A percentile compares a stretch with the other conserved stretches of the same genome.
phyloP scores from a whole-genome alignment of 2,113 vertebrate species.

The Elachura formosa region DNA sequence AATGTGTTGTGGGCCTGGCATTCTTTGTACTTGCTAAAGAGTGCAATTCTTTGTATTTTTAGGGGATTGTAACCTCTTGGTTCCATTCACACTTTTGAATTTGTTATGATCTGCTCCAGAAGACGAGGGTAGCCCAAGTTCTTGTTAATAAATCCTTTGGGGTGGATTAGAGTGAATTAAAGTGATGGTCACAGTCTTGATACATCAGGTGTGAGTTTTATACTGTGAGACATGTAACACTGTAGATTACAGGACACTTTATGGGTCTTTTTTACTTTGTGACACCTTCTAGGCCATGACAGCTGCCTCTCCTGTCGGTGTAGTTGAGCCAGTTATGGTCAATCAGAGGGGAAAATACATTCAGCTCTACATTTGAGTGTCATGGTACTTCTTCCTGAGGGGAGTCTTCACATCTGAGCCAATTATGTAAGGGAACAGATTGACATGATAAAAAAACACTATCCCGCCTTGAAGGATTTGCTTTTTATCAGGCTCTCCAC shows the following conservation, averaged over 20 bases:
- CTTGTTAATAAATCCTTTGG: background rate
- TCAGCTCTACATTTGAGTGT: background rate
- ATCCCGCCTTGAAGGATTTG: background rate
- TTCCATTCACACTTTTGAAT: background rate
- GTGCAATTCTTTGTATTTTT: background rate
- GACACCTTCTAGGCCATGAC: background rate
- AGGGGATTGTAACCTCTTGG: background rate
- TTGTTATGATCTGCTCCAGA: background rate
- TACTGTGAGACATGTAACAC: no score
- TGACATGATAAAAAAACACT: background rate
- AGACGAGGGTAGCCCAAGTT: background rate
- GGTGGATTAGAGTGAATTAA: background rate
- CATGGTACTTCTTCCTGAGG: background rate
- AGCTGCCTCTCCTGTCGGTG: background rate
- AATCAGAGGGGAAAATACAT: background rate
- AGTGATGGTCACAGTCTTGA: background rate
- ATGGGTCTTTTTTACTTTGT: background rate
- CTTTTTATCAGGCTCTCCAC: background rate
- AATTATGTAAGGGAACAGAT: background rate
- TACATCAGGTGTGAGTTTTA: background rate
- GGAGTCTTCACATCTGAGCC: background rate
- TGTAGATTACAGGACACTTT: background rate
- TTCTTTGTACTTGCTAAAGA: background rate
- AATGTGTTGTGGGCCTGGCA: background rate
- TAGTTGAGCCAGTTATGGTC: background rate